Percentiles rank a stretch among this genome's conserved stretches.
phyloP scores from a whole-genome alignment of 1,140 invertebrate species.

The Tetramorium parvispinum region DNA sequence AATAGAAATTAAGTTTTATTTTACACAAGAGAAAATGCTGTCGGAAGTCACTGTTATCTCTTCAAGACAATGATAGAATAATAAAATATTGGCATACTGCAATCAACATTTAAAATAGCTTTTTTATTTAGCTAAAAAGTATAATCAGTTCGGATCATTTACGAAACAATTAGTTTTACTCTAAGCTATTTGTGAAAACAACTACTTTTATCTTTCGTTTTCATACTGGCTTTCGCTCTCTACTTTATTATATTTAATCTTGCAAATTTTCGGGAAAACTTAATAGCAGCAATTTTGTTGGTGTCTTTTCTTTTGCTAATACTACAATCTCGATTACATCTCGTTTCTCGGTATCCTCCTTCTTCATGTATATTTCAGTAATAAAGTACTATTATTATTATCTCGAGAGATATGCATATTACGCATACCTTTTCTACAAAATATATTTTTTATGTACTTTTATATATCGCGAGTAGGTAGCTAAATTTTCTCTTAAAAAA shows the following conservation, averaged over 20 bases:
- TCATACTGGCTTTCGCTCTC: no score
- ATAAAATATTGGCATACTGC: not conserved
- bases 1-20: slow-evolving; percentile 47
- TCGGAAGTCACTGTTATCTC: not conserved
- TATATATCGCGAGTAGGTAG: not conserved
- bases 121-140: not conserved
- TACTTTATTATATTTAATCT: no score
- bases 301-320: no score
- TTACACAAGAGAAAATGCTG: slow-evolving; percentile 26
- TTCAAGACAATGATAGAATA: not conserved
- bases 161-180: not conserved
- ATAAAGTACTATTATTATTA: no score
- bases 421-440: not conserved
- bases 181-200: not conserved
- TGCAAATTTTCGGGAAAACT: no score
- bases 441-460: not conserved
- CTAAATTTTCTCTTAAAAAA: not conserved
- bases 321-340: no score
- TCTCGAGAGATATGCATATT: not conserved
- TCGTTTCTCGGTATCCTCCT: no score
- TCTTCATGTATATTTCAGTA: no score
- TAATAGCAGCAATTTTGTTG: no score
- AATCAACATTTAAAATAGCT: not conserved
- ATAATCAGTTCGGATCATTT: not conserved
- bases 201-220: not conserved